A percentile compares a stretch with the other conserved stretches of the same genome.
These are phyloP conservation scores for Sesia apiformis DNA, from an alignment of 2,888 invertebrate species.

Conservation along the genomic window DNA sequence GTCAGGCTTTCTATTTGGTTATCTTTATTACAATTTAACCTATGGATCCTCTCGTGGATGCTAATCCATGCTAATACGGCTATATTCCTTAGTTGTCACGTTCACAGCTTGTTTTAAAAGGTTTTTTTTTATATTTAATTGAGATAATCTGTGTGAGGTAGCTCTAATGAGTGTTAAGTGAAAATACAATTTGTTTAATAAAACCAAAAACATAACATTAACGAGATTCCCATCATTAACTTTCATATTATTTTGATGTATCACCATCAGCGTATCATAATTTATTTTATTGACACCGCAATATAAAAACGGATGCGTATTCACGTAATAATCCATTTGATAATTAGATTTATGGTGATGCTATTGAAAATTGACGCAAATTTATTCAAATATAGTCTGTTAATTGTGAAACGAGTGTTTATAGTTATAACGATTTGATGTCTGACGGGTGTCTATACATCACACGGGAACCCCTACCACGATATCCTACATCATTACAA, in stretches of 20 bases:
- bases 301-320: conserved; percentile 30
- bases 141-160: too few species aligned
- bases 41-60: too few species aligned
- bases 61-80: too few species aligned
- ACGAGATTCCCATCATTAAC: conserved; percentile 27
- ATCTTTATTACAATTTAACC: too few species aligned
- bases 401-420: conserved; percentile 63
- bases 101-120: too few species aligned
- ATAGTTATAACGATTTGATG: conserved; percentile 49
- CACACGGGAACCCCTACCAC: conserved; percentile 28
- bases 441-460: conserved; percentile 55
- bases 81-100: too few species aligned
- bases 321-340: conserved; percentile 42
- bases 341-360: conserved; percentile 56
- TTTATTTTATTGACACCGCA: conserved; percentile 46
- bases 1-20: too few species aligned
- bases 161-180: neutral
- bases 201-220: neutral
- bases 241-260: conserved; percentile 34
- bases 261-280: conserved; percentile 20
- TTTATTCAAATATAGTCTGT: conserved; percentile 60
- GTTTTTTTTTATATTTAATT: too few species aligned
- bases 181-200: neutral
- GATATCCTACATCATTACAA: conserved; percentile 26
- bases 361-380: conserved; percentile 59